phyloP scores from a whole-genome alignment of 2,797 vertebrate species.

The Diplodus sargus region DNA sequence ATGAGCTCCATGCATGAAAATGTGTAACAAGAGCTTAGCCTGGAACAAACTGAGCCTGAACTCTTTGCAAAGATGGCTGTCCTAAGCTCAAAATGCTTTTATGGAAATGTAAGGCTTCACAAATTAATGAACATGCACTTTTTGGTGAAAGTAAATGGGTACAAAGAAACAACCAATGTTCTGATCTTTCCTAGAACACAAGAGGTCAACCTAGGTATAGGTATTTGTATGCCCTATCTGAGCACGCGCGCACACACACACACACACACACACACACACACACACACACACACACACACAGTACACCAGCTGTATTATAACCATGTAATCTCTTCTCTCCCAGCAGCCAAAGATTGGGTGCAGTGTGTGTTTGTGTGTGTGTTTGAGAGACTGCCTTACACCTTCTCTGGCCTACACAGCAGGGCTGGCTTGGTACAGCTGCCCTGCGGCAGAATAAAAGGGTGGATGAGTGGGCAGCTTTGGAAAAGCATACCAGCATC shows the following conservation, averaged over 20 bases:
- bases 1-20: constrained; percentile 26
- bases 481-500: constrained; percentile 65
- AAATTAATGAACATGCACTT: constrained; percentile 26
- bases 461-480: constrained; percentile 71
- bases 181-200: constrained; percentile 46
- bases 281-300: constrained; percentile 9
- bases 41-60: constrained; percentile 25
- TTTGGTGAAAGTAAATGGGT: constrained; percentile 40
- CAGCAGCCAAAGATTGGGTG: constrained; percentile 48
- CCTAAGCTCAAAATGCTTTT: constrained; percentile 23
- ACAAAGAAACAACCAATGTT: constrained; percentile 45
- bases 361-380: constrained; percentile 22
- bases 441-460: constrained; percentile 69
- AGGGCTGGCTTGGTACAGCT: constrained; percentile 59
- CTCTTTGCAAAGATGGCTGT: constrained; percentile 10
- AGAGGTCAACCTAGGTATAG: constrained; percentile 47
- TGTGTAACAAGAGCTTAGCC: background rate
- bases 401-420: constrained; percentile 63
- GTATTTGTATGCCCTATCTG: constrained; percentile 27
- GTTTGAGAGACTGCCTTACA: constrained; percentile 37
- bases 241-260: constrained; percentile 14
- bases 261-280: constrained; percentile 4
- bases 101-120: constrained; percentile 13
- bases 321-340: constrained; percentile 57
- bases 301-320: constrained; percentile 37